These are phyloP conservation scores for Oophaga pumilio DNA, from an alignment of 2,113 vertebrate genomes.

Conservation along the genomic window DNA sequence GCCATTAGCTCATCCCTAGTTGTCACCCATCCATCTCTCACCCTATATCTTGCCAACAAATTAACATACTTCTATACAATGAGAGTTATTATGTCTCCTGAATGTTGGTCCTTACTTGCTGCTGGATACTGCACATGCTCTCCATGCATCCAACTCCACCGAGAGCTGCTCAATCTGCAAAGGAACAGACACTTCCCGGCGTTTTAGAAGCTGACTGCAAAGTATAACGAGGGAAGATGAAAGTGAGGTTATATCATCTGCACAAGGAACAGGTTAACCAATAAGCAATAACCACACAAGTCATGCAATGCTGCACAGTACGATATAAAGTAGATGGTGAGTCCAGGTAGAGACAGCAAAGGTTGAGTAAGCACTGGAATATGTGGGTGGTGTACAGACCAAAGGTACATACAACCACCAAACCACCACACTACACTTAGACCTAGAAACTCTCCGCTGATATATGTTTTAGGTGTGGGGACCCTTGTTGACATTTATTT, in stretches of 20 bases:
- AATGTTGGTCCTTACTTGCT: constrained; percentile 73
- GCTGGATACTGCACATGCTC: constrained; percentile 75
- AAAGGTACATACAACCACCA: no score
- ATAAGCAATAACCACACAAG: neutral
- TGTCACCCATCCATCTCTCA: neutral
- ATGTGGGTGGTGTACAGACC: no score
- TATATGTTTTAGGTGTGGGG: no score
- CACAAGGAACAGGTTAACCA: neutral
- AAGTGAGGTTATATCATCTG: neutral
- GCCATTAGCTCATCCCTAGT: no score
- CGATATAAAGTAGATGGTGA: no score
- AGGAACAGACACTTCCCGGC: constrained; percentile 87
- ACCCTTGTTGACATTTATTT: no score
- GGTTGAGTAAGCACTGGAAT: no score
- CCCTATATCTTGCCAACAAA: neutral
- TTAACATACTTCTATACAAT: neutral
- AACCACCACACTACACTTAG: no score
- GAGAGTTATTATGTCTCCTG: neutral
- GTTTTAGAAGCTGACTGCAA: constrained; percentile 91
- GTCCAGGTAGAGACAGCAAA: no score
- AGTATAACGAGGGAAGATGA: constrained; percentile 53
- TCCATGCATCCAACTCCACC: constrained; percentile 89
- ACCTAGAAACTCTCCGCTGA: no score
- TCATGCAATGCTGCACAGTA: neutral
- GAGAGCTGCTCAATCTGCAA: constrained; percentile 89